Base-by-base conservation (phyloP, 2,113 vertebrate species). In the Python bivittatus region DNA sequence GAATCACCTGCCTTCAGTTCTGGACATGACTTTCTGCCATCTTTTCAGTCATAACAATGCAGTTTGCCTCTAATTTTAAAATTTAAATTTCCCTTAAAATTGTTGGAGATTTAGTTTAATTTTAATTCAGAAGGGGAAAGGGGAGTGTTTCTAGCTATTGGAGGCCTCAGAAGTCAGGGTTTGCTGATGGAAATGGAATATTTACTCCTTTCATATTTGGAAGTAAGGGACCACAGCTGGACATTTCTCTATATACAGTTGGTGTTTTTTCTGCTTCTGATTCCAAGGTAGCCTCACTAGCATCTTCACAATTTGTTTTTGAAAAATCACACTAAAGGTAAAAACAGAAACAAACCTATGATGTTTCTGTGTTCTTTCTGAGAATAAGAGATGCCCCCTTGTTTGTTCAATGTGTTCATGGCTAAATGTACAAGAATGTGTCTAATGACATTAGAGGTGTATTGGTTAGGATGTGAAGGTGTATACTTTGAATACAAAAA, bases 211-310 rank as follows among this genome's bases (percentile, higher is more conserved):
- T 91, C 29, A 9, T 25, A 91, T 12, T 15, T 84, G 25, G 92
- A 83, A 88, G 38, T 9, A 20, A 5, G n/a, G 2, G 13, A 54
- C 54, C 48, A 88, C 17, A 89, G 11, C 17, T 57, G 58, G 42
- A 1, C 44, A 91, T 0, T 23, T 57, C 86, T 88, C 60, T 33
- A 1, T 56, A 33, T 91, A 93, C 11, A 94, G 9, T 29, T 9
- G 86, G 6, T 17, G 17, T 87, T 0, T 2, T 4, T 1, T 4
- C 92, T 91, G 90, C 0, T 11, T 85, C 48, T 44, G 25, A 1
- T 8, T 94, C 8, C 38, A 94, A 1, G 84, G 88, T 94, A 84
- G 91, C 22, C n/a, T 90, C 56, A 22, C 54, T 20, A 20, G 13
- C 54, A 91, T 20, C 61, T 88, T 27, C 0, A 3, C 68, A 89